Base-by-base conservation (phyloP, 2,888 invertebrate genomes). In the Gymnosoma rotundatum region DNA sequence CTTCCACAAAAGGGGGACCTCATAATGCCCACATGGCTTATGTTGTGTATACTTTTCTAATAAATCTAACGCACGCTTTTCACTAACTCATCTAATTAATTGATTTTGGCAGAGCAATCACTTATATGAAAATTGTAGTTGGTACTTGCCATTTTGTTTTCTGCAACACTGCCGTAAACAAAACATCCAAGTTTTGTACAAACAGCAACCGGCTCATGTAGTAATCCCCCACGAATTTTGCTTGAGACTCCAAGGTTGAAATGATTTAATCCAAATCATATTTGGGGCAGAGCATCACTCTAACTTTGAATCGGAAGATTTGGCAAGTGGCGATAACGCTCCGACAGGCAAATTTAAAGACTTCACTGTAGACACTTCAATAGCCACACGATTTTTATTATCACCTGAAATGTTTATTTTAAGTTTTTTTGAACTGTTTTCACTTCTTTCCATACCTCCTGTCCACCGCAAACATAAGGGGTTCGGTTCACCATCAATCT, bases 141-240 rank as follows among this genome's bases (percentile, higher is more conserved):
- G 45, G 45, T 45, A 45, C 58, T 73, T 83, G 36, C 50, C 45
- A 45, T 52, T 54, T 67, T 60, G 8, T 60, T 54, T 20, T 66
- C 72, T 12, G 36, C 45, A 18, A 60, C 20, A 21, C 67, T 12
- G 5, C 76, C 76, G 21, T 82, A 78, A 61, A 78, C 32, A n/a
- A 83, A 18, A 76, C 76, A 82, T 66, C 82, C 67, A 36, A 82
- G 32, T 61, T 78, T 66, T 61, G 76, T 82, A 8, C 45, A 36
- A 4, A 67, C 61, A 36, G 83, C 83, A 36, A 83, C 32, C 3
- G 73, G 58, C 14, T 83, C 83, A 36, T 83, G 32, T 20, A 61
- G 16, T n/a, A 56, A 60, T 12, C 78, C 67, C 50, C 74, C 48
- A 45, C 48, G n/a, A n/a, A 42, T 0, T 36, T 61, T 25, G 25